Evolutionary conservation across 2,113 vertebrate species (phyloP).

Genomic region (Typhlomys cinereus): DNA sequence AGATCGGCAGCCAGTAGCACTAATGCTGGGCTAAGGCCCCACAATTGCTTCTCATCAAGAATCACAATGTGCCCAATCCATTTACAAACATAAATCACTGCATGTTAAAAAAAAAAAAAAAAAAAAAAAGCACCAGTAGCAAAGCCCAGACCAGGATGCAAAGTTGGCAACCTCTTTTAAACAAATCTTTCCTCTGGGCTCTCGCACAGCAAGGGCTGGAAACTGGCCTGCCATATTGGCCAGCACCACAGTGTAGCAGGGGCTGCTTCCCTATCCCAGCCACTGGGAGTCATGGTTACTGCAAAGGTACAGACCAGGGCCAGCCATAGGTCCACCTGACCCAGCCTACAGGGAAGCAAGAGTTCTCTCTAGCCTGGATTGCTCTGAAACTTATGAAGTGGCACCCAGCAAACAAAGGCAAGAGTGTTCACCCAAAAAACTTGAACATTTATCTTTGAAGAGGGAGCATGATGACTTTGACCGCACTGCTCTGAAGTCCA

Average conservation of each 20-base stretch:
- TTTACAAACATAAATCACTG: conserved; percentile 61
- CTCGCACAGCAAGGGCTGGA: neutral
- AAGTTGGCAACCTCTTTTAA: conserved; percentile 19
- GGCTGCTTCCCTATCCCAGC: neutral
- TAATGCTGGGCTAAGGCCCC: neutral
- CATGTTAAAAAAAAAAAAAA: no score
- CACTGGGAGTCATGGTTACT: neutral
- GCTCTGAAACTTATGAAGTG: neutral
- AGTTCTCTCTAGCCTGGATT: rapidly evolving
- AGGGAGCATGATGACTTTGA: neutral
- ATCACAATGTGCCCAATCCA: neutral
- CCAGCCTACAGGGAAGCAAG: neutral
- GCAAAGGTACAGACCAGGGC: neutral
- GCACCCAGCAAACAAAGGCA: neutral
- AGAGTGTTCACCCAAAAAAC: neutral
- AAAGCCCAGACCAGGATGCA: conserved; percentile 56
- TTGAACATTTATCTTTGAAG: neutral
- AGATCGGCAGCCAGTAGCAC: neutral
- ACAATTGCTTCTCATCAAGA: neutral
- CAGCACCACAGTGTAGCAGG: neutral
- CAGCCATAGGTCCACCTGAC: neutral
- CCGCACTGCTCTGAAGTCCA: neutral
- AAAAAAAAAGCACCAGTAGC: conserved; percentile 49
- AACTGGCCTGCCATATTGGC: neutral
- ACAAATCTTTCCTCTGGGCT: neutral